Base-by-base conservation (phyloP, 2,888 invertebrate genomes). In the Choreutis nemorana region DNA sequence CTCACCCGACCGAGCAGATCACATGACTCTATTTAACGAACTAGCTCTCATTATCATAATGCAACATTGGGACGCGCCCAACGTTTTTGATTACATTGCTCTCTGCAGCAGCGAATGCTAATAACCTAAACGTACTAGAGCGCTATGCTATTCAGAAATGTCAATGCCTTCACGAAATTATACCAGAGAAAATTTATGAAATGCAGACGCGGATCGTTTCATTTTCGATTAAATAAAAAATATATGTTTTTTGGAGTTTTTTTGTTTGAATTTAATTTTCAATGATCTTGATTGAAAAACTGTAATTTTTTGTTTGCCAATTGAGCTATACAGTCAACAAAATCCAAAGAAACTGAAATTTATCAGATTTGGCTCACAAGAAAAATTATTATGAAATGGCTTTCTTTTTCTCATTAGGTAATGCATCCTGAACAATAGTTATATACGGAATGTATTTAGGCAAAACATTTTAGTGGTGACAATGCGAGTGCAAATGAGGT, bases 21-120 rank as follows among this genome's bases (percentile, higher is more conserved):
- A n/a, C n/a, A n/a, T 55, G 51, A 48, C 55, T 47, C 50, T 50
- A 52, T 53, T 53, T 51, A 45, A 48, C 48, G 55, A 60, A 49
- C 58, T 47, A 46, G 45, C 45, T 40, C 48, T 60, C 58, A 62
- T 65, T 63, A 66, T 45, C 62, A 65, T 63, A 64, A 63, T 63
- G 63, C 63, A 58, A 61, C 63, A 61, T 54, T 55, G 62, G 54
- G 54, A 55, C 50, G 54, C 33, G 36, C 50, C 47, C 55, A 52
- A 51, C 51, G 54, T 55, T 60, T 63, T 55, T 63, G 64, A 64
- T 64, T 64, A 64, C 63, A 64, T 62, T 59, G 55, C 56, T 43
- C 50, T 42, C 50, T 49, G 47, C 45, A 49, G 45, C 49, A 41
- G 47, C 48, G 60, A 62, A 61, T 64, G 52, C 55, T 61, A 61